phyloP scores from a whole-genome alignment of 2,113 vertebrate genomes.

The Sprattus sprattus region DNA sequence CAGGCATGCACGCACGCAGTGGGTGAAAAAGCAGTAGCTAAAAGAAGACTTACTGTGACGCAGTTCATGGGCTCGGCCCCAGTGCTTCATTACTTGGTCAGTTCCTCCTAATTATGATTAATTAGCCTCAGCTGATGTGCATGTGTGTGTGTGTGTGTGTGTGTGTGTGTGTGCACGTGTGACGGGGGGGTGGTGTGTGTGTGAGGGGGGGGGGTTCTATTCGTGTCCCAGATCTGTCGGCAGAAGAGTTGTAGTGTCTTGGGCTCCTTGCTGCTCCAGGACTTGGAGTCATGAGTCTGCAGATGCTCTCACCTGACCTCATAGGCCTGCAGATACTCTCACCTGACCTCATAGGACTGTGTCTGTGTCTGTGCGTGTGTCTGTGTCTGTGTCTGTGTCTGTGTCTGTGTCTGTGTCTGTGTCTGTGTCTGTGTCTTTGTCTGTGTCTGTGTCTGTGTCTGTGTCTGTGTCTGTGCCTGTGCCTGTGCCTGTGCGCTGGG shows the following conservation, averaged over 20 bases:
- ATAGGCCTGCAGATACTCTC: background rate
- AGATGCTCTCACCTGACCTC: background rate
- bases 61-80: background rate
- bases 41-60: background rate
- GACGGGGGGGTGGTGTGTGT: no score
- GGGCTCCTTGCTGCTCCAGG: background rate
- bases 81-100: slow-evolving; percentile 2
- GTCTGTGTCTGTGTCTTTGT: no score
- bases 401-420: no score
- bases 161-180: background rate
- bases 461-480: no score
- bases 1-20: background rate
- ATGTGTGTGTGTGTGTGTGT: background rate
- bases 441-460: no score
- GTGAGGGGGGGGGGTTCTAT: background rate
- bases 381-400: no score
- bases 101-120: slow-evolving; percentile 4
- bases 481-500: no score
- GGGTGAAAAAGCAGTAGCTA: background rate
- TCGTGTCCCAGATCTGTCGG: background rate
- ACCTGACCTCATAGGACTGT: background rate
- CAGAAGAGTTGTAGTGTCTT: background rate
- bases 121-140: background rate
- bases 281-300: background rate
- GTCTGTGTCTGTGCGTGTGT: no score